phyloP scores from a whole-genome alignment of 2,888 invertebrate species.

The Cheilosia urbana region DNA sequence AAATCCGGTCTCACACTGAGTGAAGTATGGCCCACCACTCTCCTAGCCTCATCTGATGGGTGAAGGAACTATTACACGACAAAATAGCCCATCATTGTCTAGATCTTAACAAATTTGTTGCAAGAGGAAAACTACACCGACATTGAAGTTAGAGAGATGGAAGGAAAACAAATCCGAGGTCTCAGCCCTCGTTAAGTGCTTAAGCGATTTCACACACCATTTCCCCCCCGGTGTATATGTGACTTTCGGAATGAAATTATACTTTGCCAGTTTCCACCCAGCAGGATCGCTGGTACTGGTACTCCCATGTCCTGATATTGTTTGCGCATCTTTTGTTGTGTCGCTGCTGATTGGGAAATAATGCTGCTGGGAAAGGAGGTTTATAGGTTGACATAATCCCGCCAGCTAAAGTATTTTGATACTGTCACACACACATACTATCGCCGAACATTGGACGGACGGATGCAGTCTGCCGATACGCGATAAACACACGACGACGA shows the following conservation, averaged over 20 bases:
- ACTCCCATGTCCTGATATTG: conserved; percentile 11
- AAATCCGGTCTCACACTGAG: conserved; percentile 71
- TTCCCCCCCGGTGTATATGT: conserved; percentile 79
- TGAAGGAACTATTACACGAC: conserved; percentile 57
- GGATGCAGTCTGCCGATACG: conserved; percentile 77
- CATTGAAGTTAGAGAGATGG: conserved; percentile 19
- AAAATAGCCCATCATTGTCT: conserved; percentile 49
- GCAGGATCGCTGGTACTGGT: conserved; percentile 41
- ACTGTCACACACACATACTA: conserved; percentile 24
- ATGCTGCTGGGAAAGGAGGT: conserved; percentile 73
- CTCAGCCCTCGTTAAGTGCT: conserved; percentile 81
- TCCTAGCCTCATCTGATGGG: conserved; percentile 19
- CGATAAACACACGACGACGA: conserved; percentile 76
- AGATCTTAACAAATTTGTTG: conserved; percentile 55
- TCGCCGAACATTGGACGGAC: conserved; percentile 47
- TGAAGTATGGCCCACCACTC: conserved; percentile 51
- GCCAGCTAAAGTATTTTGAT: conserved; percentile 27
- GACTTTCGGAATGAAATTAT: conserved; percentile 64
- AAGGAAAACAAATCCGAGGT: conserved; percentile 71
- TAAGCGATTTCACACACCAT: conserved; percentile 84
- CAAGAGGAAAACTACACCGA: conserved; percentile 66
- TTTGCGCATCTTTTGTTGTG: conserved; percentile 57
- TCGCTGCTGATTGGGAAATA: conserved; percentile 71
- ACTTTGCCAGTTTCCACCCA: conserved; percentile 51
- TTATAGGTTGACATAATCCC: conserved; percentile 75